Evolutionary conservation across 2,113 vertebrate genomes (phyloP).

Genomic region (Pollachius pollachius): DNA sequence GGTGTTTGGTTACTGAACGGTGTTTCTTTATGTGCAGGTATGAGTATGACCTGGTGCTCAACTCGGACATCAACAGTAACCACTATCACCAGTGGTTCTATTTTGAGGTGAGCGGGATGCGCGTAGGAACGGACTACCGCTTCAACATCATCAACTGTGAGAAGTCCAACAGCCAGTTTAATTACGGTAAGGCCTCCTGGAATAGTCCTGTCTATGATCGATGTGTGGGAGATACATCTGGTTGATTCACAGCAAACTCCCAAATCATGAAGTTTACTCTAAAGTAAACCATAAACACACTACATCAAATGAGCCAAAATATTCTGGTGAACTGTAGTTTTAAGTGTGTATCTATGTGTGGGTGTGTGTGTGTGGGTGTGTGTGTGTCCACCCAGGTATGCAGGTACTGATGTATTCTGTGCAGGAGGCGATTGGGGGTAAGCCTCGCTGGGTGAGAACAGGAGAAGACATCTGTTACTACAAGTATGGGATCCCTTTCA

Average conservation of each 20-base stretch:
- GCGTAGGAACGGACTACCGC: slow-evolving; percentile 81
- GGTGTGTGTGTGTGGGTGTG: background rate
- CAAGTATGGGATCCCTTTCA: slow-evolving; percentile 80
- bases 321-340: background rate
- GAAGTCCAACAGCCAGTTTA: slow-evolving; percentile 99
- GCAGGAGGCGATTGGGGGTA: slow-evolving; percentile 87
- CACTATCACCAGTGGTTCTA: slow-evolving; percentile 99
- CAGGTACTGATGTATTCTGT: slow-evolving; percentile 98
- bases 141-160: slow-evolving; percentile 99
- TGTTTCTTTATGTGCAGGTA: slow-evolving; percentile 71
- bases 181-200: slow-evolving; percentile 82
- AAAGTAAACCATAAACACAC: no score
- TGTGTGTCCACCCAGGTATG: slow-evolving; percentile 80
- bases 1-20: background rate
- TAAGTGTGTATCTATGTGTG: background rate
- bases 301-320: no score
- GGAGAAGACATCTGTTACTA: slow-evolving; percentile 98
- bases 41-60: slow-evolving; percentile 96
- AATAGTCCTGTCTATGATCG: background rate
- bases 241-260: no score
- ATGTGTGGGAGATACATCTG: background rate
- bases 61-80: slow-evolving; percentile 98
- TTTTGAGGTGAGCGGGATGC: slow-evolving; percentile 97
- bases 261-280: no score
- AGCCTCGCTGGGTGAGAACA: slow-evolving; percentile 87